phyloP scores from a whole-genome alignment of 1,140 invertebrate genomes.

The Halictus rubicundus region DNA sequence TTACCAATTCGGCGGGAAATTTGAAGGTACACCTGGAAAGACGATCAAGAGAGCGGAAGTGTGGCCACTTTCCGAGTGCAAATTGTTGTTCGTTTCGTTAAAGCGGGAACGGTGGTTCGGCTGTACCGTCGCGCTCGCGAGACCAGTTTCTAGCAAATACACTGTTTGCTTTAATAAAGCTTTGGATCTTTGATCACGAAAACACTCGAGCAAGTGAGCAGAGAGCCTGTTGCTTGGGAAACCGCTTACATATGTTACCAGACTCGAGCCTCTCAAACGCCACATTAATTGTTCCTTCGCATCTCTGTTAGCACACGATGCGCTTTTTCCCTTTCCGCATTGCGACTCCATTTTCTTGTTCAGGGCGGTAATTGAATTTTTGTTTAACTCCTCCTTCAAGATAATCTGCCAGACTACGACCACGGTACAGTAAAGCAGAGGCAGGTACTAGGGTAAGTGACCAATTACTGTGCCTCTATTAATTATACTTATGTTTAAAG shows the following conservation, averaged over 20 bases:
- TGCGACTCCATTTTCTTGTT: no score
- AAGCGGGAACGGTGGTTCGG: constrained; percentile 8
- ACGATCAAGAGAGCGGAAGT: constrained; percentile 33
- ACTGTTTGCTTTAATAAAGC: constrained; percentile 45
- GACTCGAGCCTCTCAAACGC: constrained; percentile 4
- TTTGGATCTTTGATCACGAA: constrained; percentile 43
- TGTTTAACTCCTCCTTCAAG: no score
- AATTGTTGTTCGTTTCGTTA: constrained; percentile 46
- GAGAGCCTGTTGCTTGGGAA: background rate
- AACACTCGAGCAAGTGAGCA: constrained; percentile 39
- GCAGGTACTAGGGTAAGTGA: no score
- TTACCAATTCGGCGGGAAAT: constrained; percentile 17
- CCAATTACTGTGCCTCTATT: no score
- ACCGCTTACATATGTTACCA: constrained; percentile 13
- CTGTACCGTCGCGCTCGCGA: constrained; percentile 20
- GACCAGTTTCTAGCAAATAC: constrained; percentile 38
- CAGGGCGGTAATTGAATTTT: no score
- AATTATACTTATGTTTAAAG: no score
- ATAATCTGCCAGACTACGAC: no score
- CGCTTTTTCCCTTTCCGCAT: background rate
- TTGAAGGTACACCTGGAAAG: background rate
- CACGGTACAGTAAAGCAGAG: no score
- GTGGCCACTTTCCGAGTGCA: constrained; percentile 11
- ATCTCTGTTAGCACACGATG: background rate
- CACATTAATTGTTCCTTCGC: background rate